Evolutionary conservation across 2,113 vertebrate genomes (phyloP).

Genomic region (Centropus bengalensis): DNA sequence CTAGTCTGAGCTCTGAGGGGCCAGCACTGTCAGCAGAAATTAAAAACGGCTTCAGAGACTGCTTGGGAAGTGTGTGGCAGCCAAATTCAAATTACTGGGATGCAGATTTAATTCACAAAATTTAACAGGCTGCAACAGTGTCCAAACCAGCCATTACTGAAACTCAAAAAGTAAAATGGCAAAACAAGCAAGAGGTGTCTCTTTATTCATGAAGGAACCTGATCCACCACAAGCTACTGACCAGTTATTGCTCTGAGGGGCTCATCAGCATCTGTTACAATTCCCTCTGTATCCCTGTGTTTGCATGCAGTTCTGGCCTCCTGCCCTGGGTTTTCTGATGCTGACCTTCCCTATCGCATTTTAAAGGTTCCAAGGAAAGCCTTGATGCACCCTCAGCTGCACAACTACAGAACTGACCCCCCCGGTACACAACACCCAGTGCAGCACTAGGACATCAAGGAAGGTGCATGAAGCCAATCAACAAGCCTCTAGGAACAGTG

Average conservation of each 20-base stretch:
- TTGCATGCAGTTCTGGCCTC: neutral
- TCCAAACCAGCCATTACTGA: neutral
- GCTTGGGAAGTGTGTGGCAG: neutral
- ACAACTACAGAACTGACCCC: neutral
- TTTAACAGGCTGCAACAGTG: neutral
- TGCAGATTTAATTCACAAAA: neutral
- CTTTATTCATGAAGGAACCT: neutral
- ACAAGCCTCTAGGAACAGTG: neutral
- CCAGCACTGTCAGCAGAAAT: neutral
- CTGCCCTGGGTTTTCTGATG: neutral
- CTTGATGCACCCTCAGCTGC: neutral
- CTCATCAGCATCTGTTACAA: neutral
- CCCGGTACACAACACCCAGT: fast-evolving
- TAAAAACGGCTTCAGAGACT: neutral
- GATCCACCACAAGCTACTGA: neutral
- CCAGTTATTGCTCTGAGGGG: neutral
- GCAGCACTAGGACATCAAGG: neutral
- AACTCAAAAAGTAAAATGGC: neutral
- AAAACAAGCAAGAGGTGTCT: neutral
- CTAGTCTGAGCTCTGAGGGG: neutral
- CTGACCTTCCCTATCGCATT: neutral
- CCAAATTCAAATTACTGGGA: neutral
- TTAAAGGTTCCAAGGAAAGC: neutral
- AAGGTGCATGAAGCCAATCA: neutral
- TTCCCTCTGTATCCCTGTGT: neutral